phyloP scores from a whole-genome alignment of 2,797 vertebrate genomes.

The Melanotaenia boesemani region DNA sequence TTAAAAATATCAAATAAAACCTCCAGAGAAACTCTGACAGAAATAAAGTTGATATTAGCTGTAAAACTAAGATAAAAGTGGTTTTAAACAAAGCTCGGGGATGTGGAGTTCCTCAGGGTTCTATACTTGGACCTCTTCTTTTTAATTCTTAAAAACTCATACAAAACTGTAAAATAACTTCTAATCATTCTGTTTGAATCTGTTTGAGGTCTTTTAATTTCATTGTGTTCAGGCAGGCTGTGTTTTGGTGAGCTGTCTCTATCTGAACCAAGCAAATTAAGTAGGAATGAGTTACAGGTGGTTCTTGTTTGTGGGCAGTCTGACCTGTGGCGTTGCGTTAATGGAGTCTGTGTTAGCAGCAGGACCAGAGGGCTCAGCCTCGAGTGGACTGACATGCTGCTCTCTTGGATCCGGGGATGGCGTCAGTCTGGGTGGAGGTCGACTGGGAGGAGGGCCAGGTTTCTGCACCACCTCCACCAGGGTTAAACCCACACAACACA shows the following conservation, averaged over 20 bases:
- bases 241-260: too few species aligned
- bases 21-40: too few species aligned
- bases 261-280: too few species aligned
- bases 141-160: not conserved
- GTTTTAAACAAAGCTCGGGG: not conserved
- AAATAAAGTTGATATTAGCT: too few species aligned
- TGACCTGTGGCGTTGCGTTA: constrained; percentile 85
- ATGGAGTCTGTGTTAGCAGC: constrained; percentile 81
- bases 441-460: constrained; percentile 80
- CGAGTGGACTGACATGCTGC: constrained; percentile 79
- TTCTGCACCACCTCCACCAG: constrained; percentile 76
- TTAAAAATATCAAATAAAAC: too few species aligned
- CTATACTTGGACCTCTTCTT: not conserved
- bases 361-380: constrained; percentile 82
- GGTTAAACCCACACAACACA: constrained; percentile 16
- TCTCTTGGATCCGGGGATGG: constrained; percentile 83
- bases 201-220: too few species aligned
- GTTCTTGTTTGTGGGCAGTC: too few species aligned
- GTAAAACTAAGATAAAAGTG: too few species aligned
- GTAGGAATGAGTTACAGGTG: not conserved
- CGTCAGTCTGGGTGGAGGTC: constrained; percentile 79
- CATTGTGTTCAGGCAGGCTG: too few species aligned
- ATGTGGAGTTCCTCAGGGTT: not conserved
- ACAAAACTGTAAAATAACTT: not conserved
- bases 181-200: not conserved